phyloP scores from a whole-genome alignment of 2,113 vertebrate genomes.

The Mormyrus iriodes region DNA sequence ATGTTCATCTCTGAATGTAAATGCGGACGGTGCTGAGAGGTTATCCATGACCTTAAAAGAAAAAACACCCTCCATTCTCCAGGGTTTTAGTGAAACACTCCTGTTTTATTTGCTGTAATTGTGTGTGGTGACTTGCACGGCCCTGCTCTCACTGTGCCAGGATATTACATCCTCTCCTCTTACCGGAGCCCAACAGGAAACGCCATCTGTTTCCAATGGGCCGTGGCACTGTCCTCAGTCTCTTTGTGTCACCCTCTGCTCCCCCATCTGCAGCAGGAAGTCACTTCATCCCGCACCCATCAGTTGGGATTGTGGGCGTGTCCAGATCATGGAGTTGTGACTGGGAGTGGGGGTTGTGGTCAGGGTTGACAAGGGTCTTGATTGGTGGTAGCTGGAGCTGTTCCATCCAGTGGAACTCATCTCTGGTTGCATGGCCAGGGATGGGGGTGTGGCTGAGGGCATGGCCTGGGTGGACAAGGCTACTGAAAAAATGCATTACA shows the following conservation, averaged over 20 bases:
- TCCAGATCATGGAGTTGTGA: neutral
- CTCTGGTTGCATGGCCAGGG: neutral
- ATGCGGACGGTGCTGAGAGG: neutral
- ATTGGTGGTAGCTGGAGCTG: neutral
- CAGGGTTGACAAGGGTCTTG: neutral
- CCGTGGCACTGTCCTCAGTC: neutral
- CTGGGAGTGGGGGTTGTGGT: neutral
- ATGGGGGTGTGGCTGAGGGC: neutral
- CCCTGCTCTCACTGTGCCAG: neutral
- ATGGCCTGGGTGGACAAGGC: neutral
- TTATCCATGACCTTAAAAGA: neutral
- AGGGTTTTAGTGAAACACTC: neutral
- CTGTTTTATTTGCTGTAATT: neutral
- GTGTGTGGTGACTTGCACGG: neutral
- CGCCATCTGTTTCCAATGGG: constrained; percentile 41
- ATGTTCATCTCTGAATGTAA: neutral
- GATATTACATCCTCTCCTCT: constrained; percentile 42
- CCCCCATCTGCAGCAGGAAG: neutral
- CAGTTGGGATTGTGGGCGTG: neutral
- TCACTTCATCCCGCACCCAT: constrained; percentile 25
- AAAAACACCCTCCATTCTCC: neutral
- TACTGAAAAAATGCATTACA: neutral
- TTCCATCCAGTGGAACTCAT: neutral
- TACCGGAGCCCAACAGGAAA: constrained; percentile 35
- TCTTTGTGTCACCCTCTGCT: neutral